These are phyloP conservation scores for Paratilapia polleni DNA, from an alignment of 2,113 vertebrate species.

Conservation along the genomic window DNA sequence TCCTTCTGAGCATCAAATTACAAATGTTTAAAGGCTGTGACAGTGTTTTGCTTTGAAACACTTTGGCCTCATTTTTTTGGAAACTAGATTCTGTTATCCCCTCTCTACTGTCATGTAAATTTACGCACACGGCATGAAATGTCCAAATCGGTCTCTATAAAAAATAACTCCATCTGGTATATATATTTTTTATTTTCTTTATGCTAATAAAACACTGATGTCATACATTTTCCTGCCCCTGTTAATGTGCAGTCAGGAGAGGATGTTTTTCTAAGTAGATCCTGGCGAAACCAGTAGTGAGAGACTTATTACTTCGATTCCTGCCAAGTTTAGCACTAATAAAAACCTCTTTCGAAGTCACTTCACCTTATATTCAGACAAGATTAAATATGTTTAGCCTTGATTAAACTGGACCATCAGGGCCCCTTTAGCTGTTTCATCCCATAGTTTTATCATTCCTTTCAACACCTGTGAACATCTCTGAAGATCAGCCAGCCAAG, in stretches of 20 bases:
- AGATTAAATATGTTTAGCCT: slow-evolving; percentile 49
- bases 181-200: slow-evolving; percentile 15
- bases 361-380: slow-evolving; percentile 37
- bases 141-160: slow-evolving; percentile 45
- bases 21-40: slow-evolving; percentile 46
- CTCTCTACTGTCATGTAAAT: slow-evolving; percentile 42
- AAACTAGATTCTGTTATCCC: slow-evolving; percentile 12
- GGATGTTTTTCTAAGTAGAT: neutral
- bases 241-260: slow-evolving; percentile 23
- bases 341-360: slow-evolving; percentile 44
- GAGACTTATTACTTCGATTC: neutral
- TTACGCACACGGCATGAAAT: slow-evolving; percentile 38
- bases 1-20: slow-evolving; percentile 32
- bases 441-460: slow-evolving; percentile 33
- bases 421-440: slow-evolving; percentile 26
- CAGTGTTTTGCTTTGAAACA: slow-evolving; percentile 61
- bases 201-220: slow-evolving; percentile 46
- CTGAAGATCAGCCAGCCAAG: slow-evolving; percentile 41
- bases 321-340: slow-evolving; percentile 51
- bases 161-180: slow-evolving; percentile 52
- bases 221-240: neutral
- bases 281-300: slow-evolving; percentile 15
- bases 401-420: slow-evolving; percentile 50
- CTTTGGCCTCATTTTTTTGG: slow-evolving; percentile 49
- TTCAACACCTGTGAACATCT: slow-evolving; percentile 30